These are phyloP conservation scores for Panagrolaimus sp. DNA, from an alignment of 1,140 invertebrate species.

Conservation along the genomic window DNA sequence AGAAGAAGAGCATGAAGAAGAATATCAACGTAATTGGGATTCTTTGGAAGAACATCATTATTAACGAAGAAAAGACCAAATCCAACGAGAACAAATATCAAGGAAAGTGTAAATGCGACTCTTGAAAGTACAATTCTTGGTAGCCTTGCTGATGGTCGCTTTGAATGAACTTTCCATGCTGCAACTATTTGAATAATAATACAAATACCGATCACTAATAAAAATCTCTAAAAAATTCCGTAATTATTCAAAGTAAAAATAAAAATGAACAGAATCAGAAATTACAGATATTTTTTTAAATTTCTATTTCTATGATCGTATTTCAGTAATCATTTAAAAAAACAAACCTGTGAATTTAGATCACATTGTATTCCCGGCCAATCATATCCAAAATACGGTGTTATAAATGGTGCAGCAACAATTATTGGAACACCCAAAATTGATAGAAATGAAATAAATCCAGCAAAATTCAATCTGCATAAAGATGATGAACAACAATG, in stretches of 20 bases:
- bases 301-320: too few relatives aligned
- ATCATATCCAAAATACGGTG: neutral
- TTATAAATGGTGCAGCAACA: neutral
- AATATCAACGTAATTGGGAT: constrained; percentile 5
- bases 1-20: neutral
- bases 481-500: neutral
- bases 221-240: neutral
- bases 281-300: too few relatives aligned
- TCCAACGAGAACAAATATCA: neutral
- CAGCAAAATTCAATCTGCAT: neutral
- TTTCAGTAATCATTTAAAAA: too few relatives aligned
- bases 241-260: too few relatives aligned
- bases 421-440: neutral
- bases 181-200: neutral
- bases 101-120: neutral
- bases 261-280: too few relatives aligned
- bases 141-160: neutral
- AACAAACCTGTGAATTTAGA: neutral
- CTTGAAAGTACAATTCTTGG: constrained; percentile 5
- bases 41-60: neutral
- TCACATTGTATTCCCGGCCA: neutral
- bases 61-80: neutral
- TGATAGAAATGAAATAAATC: neutral
- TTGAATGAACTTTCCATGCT: neutral
- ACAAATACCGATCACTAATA: constrained; percentile 1